Evolutionary conservation across 2,113 vertebrate genomes (phyloP), one percentile per base, ranked within the genome.

Genomic region (Chauna torquata): DNA sequence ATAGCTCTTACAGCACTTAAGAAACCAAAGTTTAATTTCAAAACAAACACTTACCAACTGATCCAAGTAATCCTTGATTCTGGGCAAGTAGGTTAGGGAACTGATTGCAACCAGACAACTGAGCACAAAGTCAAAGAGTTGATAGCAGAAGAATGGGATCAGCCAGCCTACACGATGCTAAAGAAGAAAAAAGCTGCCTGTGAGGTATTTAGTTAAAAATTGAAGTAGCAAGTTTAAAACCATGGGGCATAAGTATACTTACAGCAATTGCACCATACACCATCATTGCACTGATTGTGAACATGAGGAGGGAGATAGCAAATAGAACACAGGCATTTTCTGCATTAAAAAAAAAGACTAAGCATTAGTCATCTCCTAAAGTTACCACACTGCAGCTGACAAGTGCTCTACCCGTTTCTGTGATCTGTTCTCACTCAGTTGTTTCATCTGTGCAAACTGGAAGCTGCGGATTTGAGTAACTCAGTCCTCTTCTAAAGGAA

Each of bases 221-320:
- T 18, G 13, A 76, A 93, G 49, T 40, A 69, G 40, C 24, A 87
- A 93, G 16, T 82, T 91, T 32, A 42, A 91, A 93, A 45, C 4
- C 28, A 77, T 0, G 2, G 4, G 47, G 12, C 57, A 17, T 38
- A 49, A 72, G 74, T 18, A 66, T 93, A 98, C 99, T 99, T 98
- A 99, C 99, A 92, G 99, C 99, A 55, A 99, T 99, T 34, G 99
- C 99, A 92, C 99, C 99, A 3, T 99, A 99, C 38, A 99, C 99
- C 99, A 99, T 99, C 99, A 99, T 99, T 81, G 99, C 99, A 95
- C 99, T 99, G 98, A 99, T 99, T 38, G 99, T 99, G 98, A 99
- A 99, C 99, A 99, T 99, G 96, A 99, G 98, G 59, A 99, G 98
- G 72, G 99, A 99, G 97, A 99, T 99, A 78, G 99, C 99, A 96